Evolutionary conservation across 2,797 vertebrate genomes (phyloP).

Genomic region (Microctenopoma lineatum): DNA sequence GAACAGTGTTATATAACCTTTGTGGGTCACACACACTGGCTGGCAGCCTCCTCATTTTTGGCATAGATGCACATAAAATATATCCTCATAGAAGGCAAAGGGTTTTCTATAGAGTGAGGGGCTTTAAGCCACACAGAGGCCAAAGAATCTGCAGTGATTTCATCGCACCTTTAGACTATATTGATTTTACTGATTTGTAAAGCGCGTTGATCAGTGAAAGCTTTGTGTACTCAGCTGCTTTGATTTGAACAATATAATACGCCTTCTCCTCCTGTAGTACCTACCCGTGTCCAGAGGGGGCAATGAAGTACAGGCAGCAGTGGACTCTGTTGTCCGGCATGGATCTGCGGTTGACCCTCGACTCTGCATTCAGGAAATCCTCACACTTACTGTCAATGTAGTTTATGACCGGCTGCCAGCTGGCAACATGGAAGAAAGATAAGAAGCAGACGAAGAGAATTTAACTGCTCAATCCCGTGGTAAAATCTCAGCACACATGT

Average conservation of each 20-base stretch:
- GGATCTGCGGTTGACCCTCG: constrained; percentile 83
- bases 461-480: background rate
- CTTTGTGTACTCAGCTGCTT: no score
- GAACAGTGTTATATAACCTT: constrained; percentile 74
- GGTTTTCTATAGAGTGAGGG: background rate
- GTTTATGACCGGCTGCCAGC: constrained; percentile 85
- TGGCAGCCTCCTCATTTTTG: constrained; percentile 46
- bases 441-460: background rate
- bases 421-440: constrained; percentile 32
- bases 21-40: constrained; percentile 64
- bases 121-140: background rate
- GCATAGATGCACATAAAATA: constrained; percentile 12
- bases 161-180: background rate
- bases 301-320: constrained; percentile 86
- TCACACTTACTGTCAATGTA: constrained; percentile 86
- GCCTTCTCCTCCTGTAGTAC: constrained; percentile 35
- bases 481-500: background rate
- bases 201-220: no score
- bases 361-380: constrained; percentile 86
- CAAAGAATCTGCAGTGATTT: background rate
- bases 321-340: constrained; percentile 87
- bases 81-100: background rate
- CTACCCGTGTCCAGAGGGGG: constrained; percentile 85
- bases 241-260: no score
- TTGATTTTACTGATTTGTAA: background rate